phyloP scores from a whole-genome alignment of 2,113 vertebrate species.

The Lepisosteus oculatus region DNA sequence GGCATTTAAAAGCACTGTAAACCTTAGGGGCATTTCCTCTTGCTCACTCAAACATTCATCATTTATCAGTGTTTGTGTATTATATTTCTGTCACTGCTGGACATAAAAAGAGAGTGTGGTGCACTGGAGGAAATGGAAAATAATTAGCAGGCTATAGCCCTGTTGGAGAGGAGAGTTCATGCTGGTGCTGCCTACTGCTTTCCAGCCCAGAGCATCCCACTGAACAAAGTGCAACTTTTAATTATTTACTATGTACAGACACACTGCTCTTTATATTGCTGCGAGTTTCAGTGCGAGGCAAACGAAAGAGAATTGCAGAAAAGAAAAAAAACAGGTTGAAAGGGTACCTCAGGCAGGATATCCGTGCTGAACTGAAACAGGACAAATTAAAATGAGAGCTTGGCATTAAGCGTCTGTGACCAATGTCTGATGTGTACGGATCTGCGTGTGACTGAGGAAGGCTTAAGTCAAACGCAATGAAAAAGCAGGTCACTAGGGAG shows the following conservation, averaged over 20 bases:
- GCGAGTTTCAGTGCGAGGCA: too few relatives aligned
- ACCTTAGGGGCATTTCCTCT: background rate
- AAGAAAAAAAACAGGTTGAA: too few relatives aligned
- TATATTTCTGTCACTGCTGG: background rate
- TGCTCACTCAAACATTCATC: conserved; percentile 8
- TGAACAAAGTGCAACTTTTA: conserved; percentile 2
- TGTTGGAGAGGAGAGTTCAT: background rate
- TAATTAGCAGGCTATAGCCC: background rate
- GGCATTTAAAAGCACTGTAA: conserved; percentile 1
- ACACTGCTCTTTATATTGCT: too few relatives aligned
- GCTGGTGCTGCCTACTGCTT: conserved; percentile 1
- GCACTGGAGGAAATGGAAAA: conserved; percentile 3
- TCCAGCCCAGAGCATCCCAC: conserved; percentile 1
- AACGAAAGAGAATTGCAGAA: too few relatives aligned
- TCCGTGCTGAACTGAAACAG: too few relatives aligned
- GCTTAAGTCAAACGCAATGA: background rate
- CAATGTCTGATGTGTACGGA: too few relatives aligned
- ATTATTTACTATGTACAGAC: background rate
- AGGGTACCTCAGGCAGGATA: too few relatives aligned
- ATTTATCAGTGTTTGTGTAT: conserved; percentile 9
- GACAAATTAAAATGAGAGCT: too few relatives aligned
- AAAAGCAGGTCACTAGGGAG: background rate
- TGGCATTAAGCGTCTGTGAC: too few relatives aligned
- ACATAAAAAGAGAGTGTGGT: background rate
- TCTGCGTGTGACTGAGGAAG: conserved; percentile 3